Evolutionary conservation across 2,797 vertebrate genomes (phyloP), one percentile per base, ranked within the genome.

Genomic region (Eospalax fontanierii): DNA sequence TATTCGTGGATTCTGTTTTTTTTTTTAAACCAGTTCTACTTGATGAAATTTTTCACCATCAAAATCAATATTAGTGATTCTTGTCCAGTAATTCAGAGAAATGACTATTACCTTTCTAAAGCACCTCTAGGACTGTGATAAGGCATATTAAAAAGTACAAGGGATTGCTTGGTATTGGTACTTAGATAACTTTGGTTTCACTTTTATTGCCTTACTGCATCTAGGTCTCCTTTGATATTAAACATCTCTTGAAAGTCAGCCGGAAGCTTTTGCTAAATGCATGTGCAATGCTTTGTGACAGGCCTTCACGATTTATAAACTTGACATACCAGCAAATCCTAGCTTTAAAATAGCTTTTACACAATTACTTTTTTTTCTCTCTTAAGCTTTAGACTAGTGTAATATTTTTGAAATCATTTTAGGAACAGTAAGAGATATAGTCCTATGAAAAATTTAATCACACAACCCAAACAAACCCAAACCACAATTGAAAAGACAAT

Each of bases 321-420:
- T 86, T 80, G 78, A 79, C 35, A 89, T 30, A 89, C n/a, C 59
- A 81, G 65, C 59, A 83, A 66, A 33, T 38, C 30, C 38, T 66
- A 38, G 26, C 66, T 70, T 96, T 94, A 89, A 90, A 87, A 91
- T 85, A 74, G 93, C 78, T 96, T 93, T 76, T 57, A 46, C 24
- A 71, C 26, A 89, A 80, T 89, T 91, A 75, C 40, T 66, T 89
- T 87, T 92, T 65, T 22, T 4, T 11, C 22, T 12, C 18, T 46
- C 30, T 5, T 89, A 93, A 95, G 33, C 30, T 76, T 93, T n/a
- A 81, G 38, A 61, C 16, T 87, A 57, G 33, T 66, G 14, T 61
- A 43, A 91, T 73, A 84, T 89, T 83, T 87, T 26, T 75, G 1
- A 91, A 95, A 93, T 74, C 8, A 65, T 89, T 96, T 91, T 89